Base-by-base conservation (phyloP, 2,888 invertebrate species). In the Heteromurus nitidus region DNA sequence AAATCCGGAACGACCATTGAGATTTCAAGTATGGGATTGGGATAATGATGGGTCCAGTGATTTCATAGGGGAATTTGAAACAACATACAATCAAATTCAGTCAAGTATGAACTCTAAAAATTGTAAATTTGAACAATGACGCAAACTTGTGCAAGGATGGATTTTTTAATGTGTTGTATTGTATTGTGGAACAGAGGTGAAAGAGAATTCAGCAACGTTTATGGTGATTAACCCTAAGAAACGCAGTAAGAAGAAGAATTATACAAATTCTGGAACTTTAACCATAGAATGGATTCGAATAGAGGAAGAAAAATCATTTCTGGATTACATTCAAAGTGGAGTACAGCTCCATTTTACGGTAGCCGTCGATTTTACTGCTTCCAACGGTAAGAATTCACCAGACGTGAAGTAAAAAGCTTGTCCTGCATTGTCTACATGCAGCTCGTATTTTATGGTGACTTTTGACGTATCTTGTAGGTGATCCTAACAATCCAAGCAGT, bases 261-360 rank as follows among this genome's bases (percentile, higher is more conserved):
- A 91, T 87, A 90, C 89, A 82, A 89, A 9, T 5, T 5, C 13
- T 9, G 5, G 7, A 5, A 47, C n/a, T 13, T 16, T 60, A 30
- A 30, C 26, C 3, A 60, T 50, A 3, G 1, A 2, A 11, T 5
- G 28, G 28, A 80, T 85, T 16, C 60, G 60, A 16, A 30, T 75
- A 7, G 79, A 86, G 47, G 60, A 50, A 16, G 82, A 87, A 70
- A 83, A 84, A 16, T 81, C 87, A 9, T 91, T 91, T 87, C 86
- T 91, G 62, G 91, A 91, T 84, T 91, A 89, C 87, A 89, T 91
- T 47, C 88, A 89, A 60, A 89, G 89, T 28, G 90, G 91, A 88
- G 84, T 87, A 7, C 86, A 88, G 75, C 75, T 89, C n/a, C 84
- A 88, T 83, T 88, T 88, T 80, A 88, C 88, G 5, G 88, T 89